Base-by-base conservation (phyloP, 2,797 vertebrate species). In the Cossypha heuglini region DNA sequence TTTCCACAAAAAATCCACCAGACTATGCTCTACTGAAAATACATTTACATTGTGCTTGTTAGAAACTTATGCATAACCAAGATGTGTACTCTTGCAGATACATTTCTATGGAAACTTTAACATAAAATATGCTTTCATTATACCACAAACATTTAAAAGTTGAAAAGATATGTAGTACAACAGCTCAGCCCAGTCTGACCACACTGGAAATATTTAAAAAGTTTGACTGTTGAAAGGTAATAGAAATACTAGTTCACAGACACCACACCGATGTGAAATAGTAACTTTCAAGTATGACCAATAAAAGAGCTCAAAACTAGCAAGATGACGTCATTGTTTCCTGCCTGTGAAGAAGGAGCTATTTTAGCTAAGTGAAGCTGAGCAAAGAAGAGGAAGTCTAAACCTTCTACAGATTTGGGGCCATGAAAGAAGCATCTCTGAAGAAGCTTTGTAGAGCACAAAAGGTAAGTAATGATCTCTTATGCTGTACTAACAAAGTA, bases 391-490 rank as follows among this genome's bases (percentile, higher is more conserved):
- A 94, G 93, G 96, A 97, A 94, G 90, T 69, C 59, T 82, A 77
- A 88, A 78, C 66, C 57, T 96, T 86, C 77, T 83, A 80, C 48
- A 84, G 83, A 94, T 77, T 66, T 71, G 72, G 67, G 29, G 92
- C 77, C 62, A 90, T 61, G 88, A 95, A 80, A 91, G 37, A 62
- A 67, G 51, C 88, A 88, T 73, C 90, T 86, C 82, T 62, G 73
- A 84, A 85, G 95, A 80, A 94, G 84, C 51, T 69, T 28, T 61
- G 42, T 48, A 77, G 93, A 13, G 43, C 63, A 64, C 35, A 84
- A 35, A 79, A 96, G 87, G 98, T 98, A 95, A 97, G 98, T 92
- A 85, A 55, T 13, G 13, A 82, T 66, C 74, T 59, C 37, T 90
- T 93, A 67, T 33, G n/a, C n/a, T 61, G 10, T 12, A 19, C n/a